Conservation (phyloP, 1,140 invertebrate genomes). For the Penaeus japonicus region DNA sequence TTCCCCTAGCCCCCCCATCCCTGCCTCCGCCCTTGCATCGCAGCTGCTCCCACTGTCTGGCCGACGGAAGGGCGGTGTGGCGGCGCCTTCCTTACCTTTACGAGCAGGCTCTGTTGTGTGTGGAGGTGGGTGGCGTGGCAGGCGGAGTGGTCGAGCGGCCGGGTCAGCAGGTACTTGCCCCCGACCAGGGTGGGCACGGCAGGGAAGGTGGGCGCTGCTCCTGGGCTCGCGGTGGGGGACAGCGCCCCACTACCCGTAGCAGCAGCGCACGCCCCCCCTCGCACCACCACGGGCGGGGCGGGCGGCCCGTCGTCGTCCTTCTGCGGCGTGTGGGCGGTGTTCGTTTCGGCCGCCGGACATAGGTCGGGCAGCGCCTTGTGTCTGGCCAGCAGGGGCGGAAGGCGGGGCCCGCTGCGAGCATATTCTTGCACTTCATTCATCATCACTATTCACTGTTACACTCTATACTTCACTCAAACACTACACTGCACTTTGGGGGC, state of each 20-base stretch:
- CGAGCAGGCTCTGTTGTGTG: conserved; percentile 40
- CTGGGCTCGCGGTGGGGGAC: conserved; percentile 22
- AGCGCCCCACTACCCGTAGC: not conserved
- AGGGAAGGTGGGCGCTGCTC: conserved; percentile 36
- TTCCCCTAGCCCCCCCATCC: no score
- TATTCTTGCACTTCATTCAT: conserved; percentile 51
- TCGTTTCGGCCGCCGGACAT: conserved; percentile 38
- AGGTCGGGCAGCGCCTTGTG: conserved; percentile 43
- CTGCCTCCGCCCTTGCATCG: no score
- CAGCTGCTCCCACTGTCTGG: no score
- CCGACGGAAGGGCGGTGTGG: not conserved
- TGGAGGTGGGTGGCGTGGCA: conserved; percentile 46
- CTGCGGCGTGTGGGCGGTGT: conserved; percentile 32
- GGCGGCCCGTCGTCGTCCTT: conserved; percentile 30
- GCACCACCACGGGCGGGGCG: conserved; percentile 21
- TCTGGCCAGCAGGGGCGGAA: conserved; percentile 16
- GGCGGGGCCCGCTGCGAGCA: conserved; percentile 16
- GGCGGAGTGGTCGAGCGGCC: conserved; percentile 48
- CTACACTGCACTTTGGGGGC: conserved; percentile 17
- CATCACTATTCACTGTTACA: conserved; percentile 24
- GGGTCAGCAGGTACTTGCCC: conserved; percentile 42
- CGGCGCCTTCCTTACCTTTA: conserved; percentile 31
- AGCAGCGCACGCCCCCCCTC: not conserved
- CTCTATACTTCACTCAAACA: not conserved
- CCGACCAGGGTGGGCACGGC: conserved; percentile 40